These are phyloP conservation scores for Eudasyphora cyanicolor DNA, from an alignment of 2,888 invertebrate genomes.

Conservation along the genomic window DNA sequence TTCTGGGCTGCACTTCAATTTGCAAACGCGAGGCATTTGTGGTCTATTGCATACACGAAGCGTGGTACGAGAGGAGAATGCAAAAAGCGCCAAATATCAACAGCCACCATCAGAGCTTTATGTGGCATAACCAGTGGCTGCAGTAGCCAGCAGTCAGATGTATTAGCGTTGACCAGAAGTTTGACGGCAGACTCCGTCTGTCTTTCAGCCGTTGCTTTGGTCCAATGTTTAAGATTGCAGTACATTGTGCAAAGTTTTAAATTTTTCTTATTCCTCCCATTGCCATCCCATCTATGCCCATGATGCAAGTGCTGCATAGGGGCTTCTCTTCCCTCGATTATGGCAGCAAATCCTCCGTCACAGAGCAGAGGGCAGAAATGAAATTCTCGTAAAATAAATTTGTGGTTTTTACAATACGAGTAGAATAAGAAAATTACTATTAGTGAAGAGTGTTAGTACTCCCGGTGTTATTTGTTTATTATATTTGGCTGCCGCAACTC, in stretches of 20 bases:
- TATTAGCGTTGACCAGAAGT: neutral
- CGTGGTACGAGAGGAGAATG: neutral
- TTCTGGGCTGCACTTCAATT: neutral
- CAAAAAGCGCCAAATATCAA: constrained; percentile 7
- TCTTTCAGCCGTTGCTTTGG: neutral
- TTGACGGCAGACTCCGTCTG: neutral
- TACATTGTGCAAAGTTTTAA: neutral
- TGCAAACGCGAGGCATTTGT: neutral
- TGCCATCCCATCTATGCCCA: too few species aligned
- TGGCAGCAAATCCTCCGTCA: neutral
- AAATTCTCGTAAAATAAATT: constrained; percentile 1
- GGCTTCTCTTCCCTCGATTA: neutral
- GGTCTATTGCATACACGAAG: neutral
- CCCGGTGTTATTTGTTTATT: constrained; percentile 9
- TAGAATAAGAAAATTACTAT: neutral
- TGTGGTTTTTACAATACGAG: constrained; percentile 4
- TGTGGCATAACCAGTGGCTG: neutral
- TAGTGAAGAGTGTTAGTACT: neutral
- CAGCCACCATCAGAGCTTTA: neutral
- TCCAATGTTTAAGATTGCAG: neutral
- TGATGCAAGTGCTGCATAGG: neutral
- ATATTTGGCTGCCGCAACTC: neutral
- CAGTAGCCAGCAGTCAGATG: neutral
- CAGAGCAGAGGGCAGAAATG: neutral
- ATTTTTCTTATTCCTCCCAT: neutral